Conservation (phyloP, 2,888 invertebrate species). For the Coenonympha arcania region DNA sequence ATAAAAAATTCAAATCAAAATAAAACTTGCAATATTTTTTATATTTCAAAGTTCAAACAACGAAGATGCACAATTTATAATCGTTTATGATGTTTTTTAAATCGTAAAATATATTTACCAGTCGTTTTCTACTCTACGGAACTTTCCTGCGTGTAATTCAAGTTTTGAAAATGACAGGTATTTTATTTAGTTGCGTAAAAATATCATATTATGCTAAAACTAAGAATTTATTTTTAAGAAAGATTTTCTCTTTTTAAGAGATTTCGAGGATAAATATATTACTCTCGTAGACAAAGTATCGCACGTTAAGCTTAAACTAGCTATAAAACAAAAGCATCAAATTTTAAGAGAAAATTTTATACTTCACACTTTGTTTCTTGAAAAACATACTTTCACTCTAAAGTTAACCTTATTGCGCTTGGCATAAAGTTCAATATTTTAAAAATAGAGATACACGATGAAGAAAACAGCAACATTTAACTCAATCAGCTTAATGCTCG, state of each 20-base stretch:
- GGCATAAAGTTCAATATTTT: not conserved
- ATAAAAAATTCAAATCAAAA: too few relatives aligned
- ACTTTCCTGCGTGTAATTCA: too few relatives aligned
- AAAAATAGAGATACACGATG: not conserved
- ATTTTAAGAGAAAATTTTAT: conserved; percentile 13
- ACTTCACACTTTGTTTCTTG: conserved; percentile 10
- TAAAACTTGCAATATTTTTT: too few relatives aligned
- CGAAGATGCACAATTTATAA: too few relatives aligned
- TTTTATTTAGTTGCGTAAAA: too few relatives aligned
- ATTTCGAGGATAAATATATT: not conserved
- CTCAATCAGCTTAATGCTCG: conserved; percentile 29
- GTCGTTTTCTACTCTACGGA: too few relatives aligned
- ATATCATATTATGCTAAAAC: too few relatives aligned
- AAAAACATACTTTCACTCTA: not conserved
- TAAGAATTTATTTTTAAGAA: too few relatives aligned
- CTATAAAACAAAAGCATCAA: conserved; percentile 11
- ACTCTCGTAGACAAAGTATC: conserved; percentile 14
- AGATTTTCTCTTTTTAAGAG: not conserved
- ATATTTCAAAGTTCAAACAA: too few relatives aligned
- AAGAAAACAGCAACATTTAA: conserved; percentile 26
- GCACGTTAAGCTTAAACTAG: conserved; percentile 10
- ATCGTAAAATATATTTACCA: too few relatives aligned
- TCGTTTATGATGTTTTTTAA: too few relatives aligned
- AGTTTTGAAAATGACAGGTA: too few relatives aligned
- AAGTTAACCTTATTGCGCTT: not conserved